Base-by-base conservation (phyloP, 2,113 vertebrate species). In the Passer montanus region DNA sequence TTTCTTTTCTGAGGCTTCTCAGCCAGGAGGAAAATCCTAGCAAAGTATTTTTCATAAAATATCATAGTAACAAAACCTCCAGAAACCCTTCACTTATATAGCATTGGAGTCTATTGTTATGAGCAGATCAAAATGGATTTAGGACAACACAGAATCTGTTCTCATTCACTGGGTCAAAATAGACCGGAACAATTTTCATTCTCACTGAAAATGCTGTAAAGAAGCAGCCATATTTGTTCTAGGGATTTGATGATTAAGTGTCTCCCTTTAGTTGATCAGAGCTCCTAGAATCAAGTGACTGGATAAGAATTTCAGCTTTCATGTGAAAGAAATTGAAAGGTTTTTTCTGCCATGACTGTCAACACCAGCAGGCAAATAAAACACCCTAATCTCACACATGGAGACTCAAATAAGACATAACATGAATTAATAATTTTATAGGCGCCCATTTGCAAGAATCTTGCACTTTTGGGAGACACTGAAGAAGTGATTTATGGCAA, bases 281-380 rank as follows among this genome's bases (percentile, higher is more conserved):
- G 16, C 8, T 80, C 14, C n/a, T 66, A 28, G 16, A 90, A 49
- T 26, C 23, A 80, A 90, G 20, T 21, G 31, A 53, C 50, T 35
- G 39, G 23, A 53, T 17, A 15, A 88, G 12, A 86, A 73, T 56
- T 75, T 73, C 67, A 86, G 31, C 23, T 55, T 80, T 80, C 41
- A 20, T 0, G 1, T 62, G 31, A 44, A 83, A 49, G 11, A 69
- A 75, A 47, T 7, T 20, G 10, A 27, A 73, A 10, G 7, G 0
- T 43, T 81, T 75, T 67, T 18, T 47, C 17, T 4, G 1, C 52
- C 19, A 30, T 10, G n/a, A 56, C 18, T 68, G 16, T 53, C 60
- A 86, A 58, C 26, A 90, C 26, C 44, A 62, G n/a, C 10, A 39
- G 64, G n/a, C 74, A 93, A 90, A 69, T 31, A 68, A 70, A 56